Percentiles rank a stretch among this genome's conserved stretches.
These are phyloP conservation scores for Eupithecia abbreviata DNA, from an alignment of 2,888 invertebrate genomes.

Conservation along the genomic window DNA sequence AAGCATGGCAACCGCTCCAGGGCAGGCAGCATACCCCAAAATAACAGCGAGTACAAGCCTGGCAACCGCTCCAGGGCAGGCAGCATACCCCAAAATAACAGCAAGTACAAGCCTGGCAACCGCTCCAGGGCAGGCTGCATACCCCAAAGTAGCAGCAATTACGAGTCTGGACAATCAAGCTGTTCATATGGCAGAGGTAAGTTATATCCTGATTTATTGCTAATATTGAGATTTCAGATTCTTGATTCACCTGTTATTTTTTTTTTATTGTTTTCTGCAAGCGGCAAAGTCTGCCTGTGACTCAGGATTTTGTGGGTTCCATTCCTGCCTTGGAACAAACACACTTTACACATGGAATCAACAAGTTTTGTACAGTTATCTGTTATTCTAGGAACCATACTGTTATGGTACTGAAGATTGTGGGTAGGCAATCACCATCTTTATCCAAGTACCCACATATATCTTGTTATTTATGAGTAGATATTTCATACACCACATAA, in stretches of 20 bases:
- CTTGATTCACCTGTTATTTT: background rate
- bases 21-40: conserved; percentile 39
- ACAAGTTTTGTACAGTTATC: too few relatives aligned
- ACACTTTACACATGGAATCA: too few relatives aligned
- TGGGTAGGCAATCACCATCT: too few relatives aligned
- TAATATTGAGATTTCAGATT: background rate
- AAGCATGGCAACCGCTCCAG: background rate
- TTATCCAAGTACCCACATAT: too few relatives aligned
- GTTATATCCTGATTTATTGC: background rate
- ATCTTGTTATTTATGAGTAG: too few relatives aligned
- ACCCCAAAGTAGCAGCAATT: background rate
- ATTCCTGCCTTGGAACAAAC: too few relatives aligned
- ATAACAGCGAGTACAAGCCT: background rate
- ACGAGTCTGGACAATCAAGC: conserved; percentile 9
- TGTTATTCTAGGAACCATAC: too few relatives aligned
- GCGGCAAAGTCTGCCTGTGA: background rate
- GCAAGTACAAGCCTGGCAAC: background rate
- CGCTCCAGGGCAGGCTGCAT: conserved; percentile 38
- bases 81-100: background rate
- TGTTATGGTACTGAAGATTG: too few relatives aligned
- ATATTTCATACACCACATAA: too few relatives aligned
- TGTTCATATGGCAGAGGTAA: conserved; percentile 20
- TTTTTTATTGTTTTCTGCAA: background rate
- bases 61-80: conserved; percentile 37
- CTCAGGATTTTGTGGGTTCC: too few relatives aligned